phyloP scores from a whole-genome alignment of 2,888 invertebrate species.

The Cephus pygmeus region DNA sequence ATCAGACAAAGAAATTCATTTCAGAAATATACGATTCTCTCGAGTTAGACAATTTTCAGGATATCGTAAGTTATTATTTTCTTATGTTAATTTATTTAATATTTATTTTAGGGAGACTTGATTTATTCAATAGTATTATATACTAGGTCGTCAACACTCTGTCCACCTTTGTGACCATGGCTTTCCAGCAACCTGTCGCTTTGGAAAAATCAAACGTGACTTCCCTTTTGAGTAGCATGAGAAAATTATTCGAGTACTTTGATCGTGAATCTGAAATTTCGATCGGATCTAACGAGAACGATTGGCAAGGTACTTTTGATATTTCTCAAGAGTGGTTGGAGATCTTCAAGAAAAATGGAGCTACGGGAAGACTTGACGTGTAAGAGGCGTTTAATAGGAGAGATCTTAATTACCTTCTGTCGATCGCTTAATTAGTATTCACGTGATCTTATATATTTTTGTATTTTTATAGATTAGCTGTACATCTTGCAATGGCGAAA shows the following conservation, averaged over 20 bases:
- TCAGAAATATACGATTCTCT: slow-evolving; percentile 46
- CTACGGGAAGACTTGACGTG: slow-evolving; percentile 42
- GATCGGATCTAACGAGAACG: neutral
- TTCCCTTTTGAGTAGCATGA: slow-evolving; percentile 41
- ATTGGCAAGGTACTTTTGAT: neutral
- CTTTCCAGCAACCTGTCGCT: slow-evolving; percentile 35
- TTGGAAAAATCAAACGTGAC: slow-evolving; percentile 53
- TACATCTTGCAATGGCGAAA: slow-evolving; percentile 53
- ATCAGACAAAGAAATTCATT: slow-evolving; percentile 46
- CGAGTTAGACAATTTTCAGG: slow-evolving; percentile 44
- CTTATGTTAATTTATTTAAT: neutral
- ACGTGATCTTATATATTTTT: neutral
- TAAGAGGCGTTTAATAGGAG: slow-evolving; percentile 24
- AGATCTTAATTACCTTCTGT: neutral
- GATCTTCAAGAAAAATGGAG: slow-evolving; percentile 33
- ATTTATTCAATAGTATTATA: slow-evolving; percentile 7
- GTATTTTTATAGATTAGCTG: slow-evolving; percentile 39
- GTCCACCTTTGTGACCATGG: slow-evolving; percentile 46
- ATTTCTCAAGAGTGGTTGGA: slow-evolving; percentile 33
- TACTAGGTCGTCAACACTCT: slow-evolving; percentile 46
- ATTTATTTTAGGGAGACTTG: neutral
- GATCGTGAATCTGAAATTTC: neutral
- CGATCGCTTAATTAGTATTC: neutral
- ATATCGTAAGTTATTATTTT: slow-evolving; percentile 38
- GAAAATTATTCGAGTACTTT: slow-evolving; percentile 39